Evolutionary conservation across 2,888 invertebrate genomes (phyloP).

Genomic region (Penaeus monodon): DNA sequence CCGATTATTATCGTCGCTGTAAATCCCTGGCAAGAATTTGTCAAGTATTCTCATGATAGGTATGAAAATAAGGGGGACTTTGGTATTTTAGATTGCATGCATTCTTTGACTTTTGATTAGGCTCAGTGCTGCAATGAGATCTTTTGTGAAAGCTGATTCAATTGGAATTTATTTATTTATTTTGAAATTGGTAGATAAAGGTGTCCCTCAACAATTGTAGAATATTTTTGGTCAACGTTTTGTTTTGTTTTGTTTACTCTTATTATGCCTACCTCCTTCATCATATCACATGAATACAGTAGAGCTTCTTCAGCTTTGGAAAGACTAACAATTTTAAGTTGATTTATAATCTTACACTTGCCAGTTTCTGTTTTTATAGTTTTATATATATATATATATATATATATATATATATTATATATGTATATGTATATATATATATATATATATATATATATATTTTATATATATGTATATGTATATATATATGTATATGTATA

Average conservation of each 20-base stretch:
- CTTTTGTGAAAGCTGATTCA: neutral
- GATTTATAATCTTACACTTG: no score
- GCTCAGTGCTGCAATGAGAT: neutral
- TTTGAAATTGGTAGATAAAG: neutral
- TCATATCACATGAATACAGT: no score
- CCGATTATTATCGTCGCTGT: conserved; percentile 32
- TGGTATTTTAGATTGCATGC: conserved; percentile 25
- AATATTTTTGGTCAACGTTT: neutral
- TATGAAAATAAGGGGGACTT: conserved; percentile 31
- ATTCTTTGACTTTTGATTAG: neutral
- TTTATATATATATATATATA: no score
- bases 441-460: no score
- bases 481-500: no score
- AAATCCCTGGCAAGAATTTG: conserved; percentile 19
- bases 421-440: no score
- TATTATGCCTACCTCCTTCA: no score
- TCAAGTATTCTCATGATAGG: conserved; percentile 26
- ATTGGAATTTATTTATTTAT: neutral
- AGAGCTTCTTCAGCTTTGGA: no score
- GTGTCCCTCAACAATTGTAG: neutral
- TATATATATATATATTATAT: no score
- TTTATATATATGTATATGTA: no score
- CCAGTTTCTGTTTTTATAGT: no score
- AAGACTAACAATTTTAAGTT: no score
- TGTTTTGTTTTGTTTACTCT: neutral